phyloP scores from a whole-genome alignment of 53 echinoderm and acorn worm genomes.

The Holothuria leucospilota region DNA sequence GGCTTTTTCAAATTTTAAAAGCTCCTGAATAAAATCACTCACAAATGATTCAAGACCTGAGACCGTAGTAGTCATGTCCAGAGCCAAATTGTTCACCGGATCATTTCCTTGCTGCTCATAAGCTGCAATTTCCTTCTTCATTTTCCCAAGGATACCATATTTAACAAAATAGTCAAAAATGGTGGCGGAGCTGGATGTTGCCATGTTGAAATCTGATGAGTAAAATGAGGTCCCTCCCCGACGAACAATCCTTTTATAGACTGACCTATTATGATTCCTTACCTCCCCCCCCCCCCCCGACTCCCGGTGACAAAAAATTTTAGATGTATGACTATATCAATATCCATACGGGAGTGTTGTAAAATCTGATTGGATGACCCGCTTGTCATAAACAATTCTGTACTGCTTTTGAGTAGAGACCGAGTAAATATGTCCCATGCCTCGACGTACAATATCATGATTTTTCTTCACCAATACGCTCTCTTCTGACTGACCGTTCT shows the following conservation, averaged over 20 bases:
- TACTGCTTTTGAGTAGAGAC: constrained; percentile 6
- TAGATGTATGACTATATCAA: not conserved
- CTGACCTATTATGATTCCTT: no score
- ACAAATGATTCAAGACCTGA: not conserved
- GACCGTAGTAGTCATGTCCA: not conserved
- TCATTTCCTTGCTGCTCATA: not conserved
- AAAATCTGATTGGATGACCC: constrained; percentile 24
- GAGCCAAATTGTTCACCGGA: not conserved
- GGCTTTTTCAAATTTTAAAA: not conserved
- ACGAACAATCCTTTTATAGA: no score
- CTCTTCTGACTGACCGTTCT: constrained; percentile 7
- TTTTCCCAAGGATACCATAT: not conserved
- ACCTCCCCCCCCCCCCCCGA: no score
- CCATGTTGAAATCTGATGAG: no score
- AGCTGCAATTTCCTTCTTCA: not conserved
- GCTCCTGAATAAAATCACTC: not conserved
- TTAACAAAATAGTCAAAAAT: no score
- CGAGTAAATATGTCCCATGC: not conserved
- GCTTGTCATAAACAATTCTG: constrained; percentile 51
- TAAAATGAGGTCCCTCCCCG: no score
- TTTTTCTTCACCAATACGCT: constrained; percentile 20
- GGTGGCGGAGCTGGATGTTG: no score
- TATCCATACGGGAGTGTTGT: constrained; percentile 29
- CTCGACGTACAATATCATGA: not conserved
- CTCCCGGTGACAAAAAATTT: no score